Evolutionary conservation across 2,113 vertebrate species (phyloP), one percentile per base, ranked within the genome.

Genomic region (Psammodynastes pulverulentus): DNA sequence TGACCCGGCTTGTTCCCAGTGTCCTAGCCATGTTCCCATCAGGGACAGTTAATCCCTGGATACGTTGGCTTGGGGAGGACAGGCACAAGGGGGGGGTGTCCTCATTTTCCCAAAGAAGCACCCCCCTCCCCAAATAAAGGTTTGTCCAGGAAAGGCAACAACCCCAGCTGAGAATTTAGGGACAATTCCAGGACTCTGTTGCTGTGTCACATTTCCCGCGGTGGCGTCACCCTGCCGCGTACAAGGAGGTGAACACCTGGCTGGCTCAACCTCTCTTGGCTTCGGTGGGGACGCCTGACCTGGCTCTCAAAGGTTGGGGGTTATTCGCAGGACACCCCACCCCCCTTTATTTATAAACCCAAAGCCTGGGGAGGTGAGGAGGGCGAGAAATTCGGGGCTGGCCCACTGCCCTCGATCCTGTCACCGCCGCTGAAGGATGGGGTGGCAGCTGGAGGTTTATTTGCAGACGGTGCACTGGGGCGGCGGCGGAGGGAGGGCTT

Each of bases 401-500:
- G 86, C 67, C 13, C 53, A 26, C 67, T 46, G 54, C n/a, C 53
- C 43, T 86, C 3, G 92, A 72, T 1, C 48, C 86, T 93, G 84
- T 92, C 92, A 91, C 92, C 92, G 84, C 91, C 72, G 89, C 92
- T 0, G 39, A 95, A 91, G 93, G 95, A 94, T 94, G 95, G 86
- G 93, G 86, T 0, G 0, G 93, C 96, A 96, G 94, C 95, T 94
- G 94, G 93, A 89, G 92, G 93, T 94, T 96, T 95, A 97, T 98
- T 97, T 97, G 97, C 97, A 96, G 52, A 91, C 92, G 15, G 0
- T 0, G 0, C 93, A 93, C 96, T 89, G 3, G 1, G 39, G 94
- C n/a, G 94, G 96, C 96, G 95, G 96, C 94, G 96, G 49, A 15
- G 51, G 3, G 45, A 23, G 93, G 67, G n/a, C 96, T 96, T 94